Evolutionary conservation across 37 sponge, comb jelly and placozoan genomes (phyloP).

Genomic region (Crambe crambe): DNA sequence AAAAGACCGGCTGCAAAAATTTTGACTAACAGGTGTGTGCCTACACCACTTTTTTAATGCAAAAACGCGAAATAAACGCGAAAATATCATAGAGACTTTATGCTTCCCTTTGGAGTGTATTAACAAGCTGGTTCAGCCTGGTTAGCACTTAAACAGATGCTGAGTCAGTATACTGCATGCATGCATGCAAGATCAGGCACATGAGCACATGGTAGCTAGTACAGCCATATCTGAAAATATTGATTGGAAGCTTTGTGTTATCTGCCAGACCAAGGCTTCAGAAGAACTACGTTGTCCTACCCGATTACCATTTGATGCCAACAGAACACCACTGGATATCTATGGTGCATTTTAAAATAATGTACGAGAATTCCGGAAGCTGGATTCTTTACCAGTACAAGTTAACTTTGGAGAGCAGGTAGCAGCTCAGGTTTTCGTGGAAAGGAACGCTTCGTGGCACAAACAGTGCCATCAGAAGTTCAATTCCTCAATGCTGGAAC

Average conservation of each 20-base stretch:
- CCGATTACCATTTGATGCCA: not conserved
- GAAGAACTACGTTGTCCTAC: not conserved
- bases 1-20: not conserved
- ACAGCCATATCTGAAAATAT: conserved; percentile 2
- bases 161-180: no score
- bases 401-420: not conserved
- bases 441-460: not conserved
- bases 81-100: not conserved
- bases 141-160: no score
- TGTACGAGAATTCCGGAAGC: not conserved
- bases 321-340: not conserved
- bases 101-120: not conserved
- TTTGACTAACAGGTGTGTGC: not conserved
- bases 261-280: not conserved
- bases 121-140: not conserved
- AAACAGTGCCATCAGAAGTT: not conserved
- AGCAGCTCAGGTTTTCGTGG: not conserved
- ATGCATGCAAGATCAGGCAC: no score
- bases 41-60: no score
- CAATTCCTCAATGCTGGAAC: not conserved
- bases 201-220: no score
- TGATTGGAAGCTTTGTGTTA: conserved; percentile 1
- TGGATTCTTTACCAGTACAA: conserved; percentile 3
- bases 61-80: not conserved
- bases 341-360: not conserved